Evolutionary conservation across 2,888 invertebrate species (phyloP), one percentile per base, ranked within the genome.

Genomic region (Pyralis farinalis): DNA sequence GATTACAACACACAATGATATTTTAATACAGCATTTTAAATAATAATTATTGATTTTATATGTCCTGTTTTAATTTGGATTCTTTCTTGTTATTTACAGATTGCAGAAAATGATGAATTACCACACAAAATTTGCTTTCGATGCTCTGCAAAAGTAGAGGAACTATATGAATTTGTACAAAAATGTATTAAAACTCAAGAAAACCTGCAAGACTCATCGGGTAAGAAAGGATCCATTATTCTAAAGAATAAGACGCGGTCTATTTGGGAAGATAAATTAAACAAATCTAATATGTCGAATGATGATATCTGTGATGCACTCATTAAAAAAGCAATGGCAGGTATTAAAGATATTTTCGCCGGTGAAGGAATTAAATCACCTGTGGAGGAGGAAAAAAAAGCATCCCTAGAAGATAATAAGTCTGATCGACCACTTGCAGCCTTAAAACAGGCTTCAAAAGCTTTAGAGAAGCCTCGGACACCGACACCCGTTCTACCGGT

Each of bases 71-170:
- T 22, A 4, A 33, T 33, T 16, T 33, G 11, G 25, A 10, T 12
- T n/a, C 3, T 12, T 12, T 42, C 50, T 20, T 44, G 48, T 42
- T 43, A 7, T 44, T 85, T 82, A 28, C 71, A 90, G 90, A 64
- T 90, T 47, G 64, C 72, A 12, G 89, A 89, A 63, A 79, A 82
- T 65, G 90, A 90, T 65, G 82, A 84, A 28, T 63, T 90, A 1
- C 88, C 90, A n/a, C 86, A 89, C 51, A 90, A 85, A 71, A 86
- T 90, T 42, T 90, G 90, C 54, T 90, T 86, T 49, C 69, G 90
- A 9, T 90, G 90, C 48, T 89, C 90, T 40, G 89, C 90, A 8
- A 90, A 90, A 53, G 69, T 90, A 16, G 85, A 88, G 53, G 90
- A 90, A 49, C 63, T 89, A 3, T 58, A 83, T 61, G 90, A 90